phyloP scores from a whole-genome alignment of 2,888 invertebrate species.

The Nephrotoma appendiculata region DNA sequence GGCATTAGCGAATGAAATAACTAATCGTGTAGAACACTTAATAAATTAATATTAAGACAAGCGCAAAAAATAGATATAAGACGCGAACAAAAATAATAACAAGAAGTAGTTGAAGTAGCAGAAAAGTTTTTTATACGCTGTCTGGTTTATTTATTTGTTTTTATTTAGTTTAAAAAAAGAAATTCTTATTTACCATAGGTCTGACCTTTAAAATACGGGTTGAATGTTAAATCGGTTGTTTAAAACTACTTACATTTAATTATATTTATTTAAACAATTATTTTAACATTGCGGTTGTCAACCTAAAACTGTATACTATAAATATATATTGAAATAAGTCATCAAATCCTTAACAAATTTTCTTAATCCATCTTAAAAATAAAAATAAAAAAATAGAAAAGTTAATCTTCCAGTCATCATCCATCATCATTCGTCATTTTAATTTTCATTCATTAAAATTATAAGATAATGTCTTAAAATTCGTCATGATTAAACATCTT shows the following conservation, averaged over 20 bases:
- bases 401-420: neutral
- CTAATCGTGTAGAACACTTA: neutral
- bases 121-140: neutral
- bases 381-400: neutral
- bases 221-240: neutral
- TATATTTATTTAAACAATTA: neutral
- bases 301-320: neutral
- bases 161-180: neutral
- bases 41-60: neutral
- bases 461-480: neutral
- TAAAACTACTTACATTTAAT: neutral
- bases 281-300: neutral
- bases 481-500: neutral
- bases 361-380: neutral
- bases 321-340: neutral
- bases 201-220: neutral
- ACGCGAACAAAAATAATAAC: neutral
- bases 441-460: neutral
- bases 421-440: neutral
- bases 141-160: neutral
- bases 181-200: neutral
- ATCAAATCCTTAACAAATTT: neutral
- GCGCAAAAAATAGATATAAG: neutral
- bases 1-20: neutral
- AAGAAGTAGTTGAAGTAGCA: neutral